These are phyloP conservation scores for Argyresthia goedartella DNA, from an alignment of 2,888 invertebrate genomes.

Conservation along the genomic window DNA sequence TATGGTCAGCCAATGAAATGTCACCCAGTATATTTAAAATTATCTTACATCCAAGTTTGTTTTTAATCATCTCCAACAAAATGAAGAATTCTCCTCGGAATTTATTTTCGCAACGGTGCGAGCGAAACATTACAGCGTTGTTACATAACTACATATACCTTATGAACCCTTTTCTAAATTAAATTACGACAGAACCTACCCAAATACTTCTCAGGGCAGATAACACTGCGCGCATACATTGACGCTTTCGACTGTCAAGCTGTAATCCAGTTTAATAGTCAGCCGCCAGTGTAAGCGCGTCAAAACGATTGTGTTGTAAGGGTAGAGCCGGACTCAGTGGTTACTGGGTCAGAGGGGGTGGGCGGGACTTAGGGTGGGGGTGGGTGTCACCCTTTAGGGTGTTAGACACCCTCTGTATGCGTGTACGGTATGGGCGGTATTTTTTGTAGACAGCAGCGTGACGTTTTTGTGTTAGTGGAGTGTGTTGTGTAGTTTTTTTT, in stretches of 20 bases:
- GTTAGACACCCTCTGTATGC: conserved; percentile 13
- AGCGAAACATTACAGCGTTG: no score
- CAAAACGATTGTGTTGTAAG: not conserved
- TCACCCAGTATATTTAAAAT: no score
- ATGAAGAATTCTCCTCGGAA: no score
- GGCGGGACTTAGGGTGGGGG: conserved; percentile 21
- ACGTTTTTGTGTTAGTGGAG: not conserved
- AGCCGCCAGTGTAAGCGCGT: not conserved
- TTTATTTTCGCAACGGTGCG: no score
- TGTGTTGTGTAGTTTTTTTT: not conserved
- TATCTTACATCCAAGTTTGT: no score
- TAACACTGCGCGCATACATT: not conserved
- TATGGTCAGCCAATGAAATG: no score
- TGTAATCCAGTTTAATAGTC: not conserved
- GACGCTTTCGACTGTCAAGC: not conserved
- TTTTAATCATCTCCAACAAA: no score
- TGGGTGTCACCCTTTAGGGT: conserved; percentile 25
- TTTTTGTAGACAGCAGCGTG: not conserved
- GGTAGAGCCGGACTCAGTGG: conserved; percentile 30
- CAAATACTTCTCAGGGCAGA: no score
- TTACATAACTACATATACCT: no score
- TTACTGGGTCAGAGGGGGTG: conserved; percentile 31
- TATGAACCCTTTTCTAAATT: no score
- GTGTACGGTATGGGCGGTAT: not conserved
- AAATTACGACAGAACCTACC: no score